Evolutionary conservation across 2,113 vertebrate genomes (phyloP), one percentile per base, ranked within the genome.

Genomic region (Corythornis vintsioides): DNA sequence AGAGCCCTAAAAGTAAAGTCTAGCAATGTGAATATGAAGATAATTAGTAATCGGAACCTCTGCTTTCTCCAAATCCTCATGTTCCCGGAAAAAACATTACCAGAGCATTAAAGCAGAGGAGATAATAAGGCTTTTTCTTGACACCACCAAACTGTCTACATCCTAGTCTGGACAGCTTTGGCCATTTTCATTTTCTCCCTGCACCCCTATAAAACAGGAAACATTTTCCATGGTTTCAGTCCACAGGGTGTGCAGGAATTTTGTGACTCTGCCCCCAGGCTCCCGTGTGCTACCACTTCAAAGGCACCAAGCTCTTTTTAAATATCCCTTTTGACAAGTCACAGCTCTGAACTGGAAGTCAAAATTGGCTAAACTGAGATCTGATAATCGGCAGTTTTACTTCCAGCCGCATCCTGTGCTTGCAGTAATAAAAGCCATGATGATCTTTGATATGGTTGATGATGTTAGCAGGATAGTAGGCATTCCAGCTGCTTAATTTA

Each of bases 301-400:
- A 96, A 97, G 91, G 40, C 24, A 0, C 74, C 65, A 77, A 89
- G 95, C 74, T 90, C 82, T 97, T 96, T 96, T 90, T 92, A 96
- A 96, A 92, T 42, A 73, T 94, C 83, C 85, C 55, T 91, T 96
- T 95, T 92, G 91, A 92, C 74, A 78, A 73, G 92, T 96, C 65
- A 84, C 75, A 91, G 92, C 89, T 96, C 94, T 96, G 85, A 96
- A 96, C 83, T 94, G 83, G 92, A 96, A 91, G 85, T 83, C 25
- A 31, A 95, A 96, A 96, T 94, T 96, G 92, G 94, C 89, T 95
- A 95, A 97, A 96, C 81, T 86, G 90, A 96, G 85, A 95, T 96
- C 85, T 96, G 93, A 94, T 96, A 90, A 95, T 94, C 61, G 65
- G 53, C 57, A 95, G 77, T 95, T 96, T 97, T 91, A 92, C 94